A percentile compares a stretch with the other conserved stretches of the same genome.
phyloP scores from a whole-genome alignment of 2,888 invertebrate species.

The Limnephilus auricula region DNA sequence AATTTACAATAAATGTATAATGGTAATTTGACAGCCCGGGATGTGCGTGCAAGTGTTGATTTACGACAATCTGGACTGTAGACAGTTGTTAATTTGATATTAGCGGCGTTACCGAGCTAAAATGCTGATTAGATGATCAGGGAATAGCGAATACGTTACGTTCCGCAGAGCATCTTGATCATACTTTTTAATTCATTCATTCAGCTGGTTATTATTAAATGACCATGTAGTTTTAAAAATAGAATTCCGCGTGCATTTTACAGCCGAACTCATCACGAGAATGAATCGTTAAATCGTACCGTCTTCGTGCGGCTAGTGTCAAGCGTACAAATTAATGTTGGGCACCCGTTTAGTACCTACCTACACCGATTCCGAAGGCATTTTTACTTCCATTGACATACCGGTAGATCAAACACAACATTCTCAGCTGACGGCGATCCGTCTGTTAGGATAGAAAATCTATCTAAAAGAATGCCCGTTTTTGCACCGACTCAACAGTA shows the following conservation, averaged over 20 bases:
- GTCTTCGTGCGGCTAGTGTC: background rate
- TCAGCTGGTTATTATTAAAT: background rate
- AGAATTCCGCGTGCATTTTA: background rate
- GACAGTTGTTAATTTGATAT: conserved; percentile 2
- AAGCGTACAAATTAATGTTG: background rate
- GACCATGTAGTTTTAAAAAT: background rate
- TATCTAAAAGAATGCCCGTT: no score
- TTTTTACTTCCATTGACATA: no score
- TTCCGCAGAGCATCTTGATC: background rate
- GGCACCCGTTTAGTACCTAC: background rate
- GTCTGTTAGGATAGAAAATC: no score
- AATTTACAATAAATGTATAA: background rate
- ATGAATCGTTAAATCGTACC: no score
- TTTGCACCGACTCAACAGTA: no score
- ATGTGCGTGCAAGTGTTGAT: background rate
- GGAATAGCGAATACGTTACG: background rate
- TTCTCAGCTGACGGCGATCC: no score
- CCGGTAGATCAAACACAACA: no score
- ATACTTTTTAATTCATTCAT: no score
- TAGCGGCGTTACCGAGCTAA: background rate
- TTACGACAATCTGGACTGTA: background rate
- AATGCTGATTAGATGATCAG: background rate
- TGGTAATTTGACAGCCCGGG: background rate
- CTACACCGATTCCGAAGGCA: no score
- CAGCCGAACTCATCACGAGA: background rate